These are phyloP conservation scores for Epizoanthus rinbou DNA, from an alignment of 92 coral and sea anemone species.

Conservation along the genomic window DNA sequence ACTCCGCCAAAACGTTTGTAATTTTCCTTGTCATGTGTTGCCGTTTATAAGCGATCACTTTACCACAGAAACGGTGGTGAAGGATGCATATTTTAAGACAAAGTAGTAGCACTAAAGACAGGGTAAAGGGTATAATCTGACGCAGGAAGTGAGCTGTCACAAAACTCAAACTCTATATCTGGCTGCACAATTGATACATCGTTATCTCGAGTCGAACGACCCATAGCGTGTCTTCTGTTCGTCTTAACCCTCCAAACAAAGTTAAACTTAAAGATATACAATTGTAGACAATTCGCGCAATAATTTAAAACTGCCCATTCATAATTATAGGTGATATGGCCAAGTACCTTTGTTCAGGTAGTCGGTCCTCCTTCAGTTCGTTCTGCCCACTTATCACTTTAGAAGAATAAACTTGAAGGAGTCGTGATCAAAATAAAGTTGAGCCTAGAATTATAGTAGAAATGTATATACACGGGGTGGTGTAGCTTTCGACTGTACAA, in stretches of 20 bases:
- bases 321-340: neutral
- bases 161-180: neutral
- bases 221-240: neutral
- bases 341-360: too few relatives aligned
- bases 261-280: neutral
- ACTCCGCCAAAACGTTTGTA: too few relatives aligned
- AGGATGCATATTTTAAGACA: too few relatives aligned
- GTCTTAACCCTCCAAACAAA: too few relatives aligned
- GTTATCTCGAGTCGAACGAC: neutral
- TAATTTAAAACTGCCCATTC: neutral
- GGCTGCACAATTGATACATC: neutral
- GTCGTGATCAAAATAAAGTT: too few relatives aligned
- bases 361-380: neutral
- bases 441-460: too few relatives aligned
- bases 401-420: too few relatives aligned
- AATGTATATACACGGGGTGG: too few relatives aligned
- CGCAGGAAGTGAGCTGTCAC: slow-evolving; percentile 10
- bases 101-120: neutral
- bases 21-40: too few relatives aligned
- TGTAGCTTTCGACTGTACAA: too few relatives aligned
- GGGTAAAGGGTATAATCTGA: neutral
- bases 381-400: neutral
- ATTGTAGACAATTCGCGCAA: neutral
- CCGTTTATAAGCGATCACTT: too few relatives aligned
- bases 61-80: too few relatives aligned